Conservation (phyloP, 2,113 vertebrate species). For the Archilochus colubris region DNA sequence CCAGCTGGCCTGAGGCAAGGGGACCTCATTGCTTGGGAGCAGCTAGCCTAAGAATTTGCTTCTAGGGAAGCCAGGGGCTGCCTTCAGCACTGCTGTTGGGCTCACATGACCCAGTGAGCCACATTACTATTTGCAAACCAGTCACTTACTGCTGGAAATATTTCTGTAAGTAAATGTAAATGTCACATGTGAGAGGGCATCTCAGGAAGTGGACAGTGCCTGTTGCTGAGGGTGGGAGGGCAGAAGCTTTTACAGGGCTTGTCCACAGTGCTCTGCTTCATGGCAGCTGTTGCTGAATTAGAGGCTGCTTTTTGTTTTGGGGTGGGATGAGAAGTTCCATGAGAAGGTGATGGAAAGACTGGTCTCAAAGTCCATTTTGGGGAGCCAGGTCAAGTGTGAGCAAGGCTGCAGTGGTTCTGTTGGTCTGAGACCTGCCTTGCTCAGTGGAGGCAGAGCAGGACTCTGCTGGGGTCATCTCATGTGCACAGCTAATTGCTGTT, state of each 20-base stretch:
- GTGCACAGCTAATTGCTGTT: not conserved
- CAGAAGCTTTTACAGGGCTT: not conserved
- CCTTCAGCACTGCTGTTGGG: not conserved
- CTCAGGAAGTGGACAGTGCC: not conserved
- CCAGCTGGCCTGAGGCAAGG: not conserved
- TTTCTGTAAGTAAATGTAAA: slow-evolving; percentile 44
- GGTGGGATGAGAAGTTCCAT: not conserved
- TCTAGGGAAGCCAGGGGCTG: not conserved
- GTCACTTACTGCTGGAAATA: slow-evolving; percentile 31
- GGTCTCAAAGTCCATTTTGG: rapidly evolving
- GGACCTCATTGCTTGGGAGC: not conserved
- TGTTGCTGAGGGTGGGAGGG: rapidly evolving
- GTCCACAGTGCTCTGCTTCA: not conserved
- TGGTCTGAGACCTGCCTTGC: not conserved
- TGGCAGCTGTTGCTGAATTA: not conserved
- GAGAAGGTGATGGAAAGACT: not conserved
- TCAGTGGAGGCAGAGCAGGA: not conserved
- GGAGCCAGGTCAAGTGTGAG: not conserved
- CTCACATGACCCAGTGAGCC: slow-evolving; percentile 33
- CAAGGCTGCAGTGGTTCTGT: not conserved
- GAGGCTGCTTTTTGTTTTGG: not conserved
- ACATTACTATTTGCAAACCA: slow-evolving; percentile 54
- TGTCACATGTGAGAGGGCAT: slow-evolving; percentile 15
- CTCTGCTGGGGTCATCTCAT: not conserved
- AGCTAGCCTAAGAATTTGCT: not conserved